Percentiles rank a stretch among this genome's conserved stretches.
Conservation (phyloP, 2,888 invertebrate genomes). For the Philhelius pedissequus region DNA sequence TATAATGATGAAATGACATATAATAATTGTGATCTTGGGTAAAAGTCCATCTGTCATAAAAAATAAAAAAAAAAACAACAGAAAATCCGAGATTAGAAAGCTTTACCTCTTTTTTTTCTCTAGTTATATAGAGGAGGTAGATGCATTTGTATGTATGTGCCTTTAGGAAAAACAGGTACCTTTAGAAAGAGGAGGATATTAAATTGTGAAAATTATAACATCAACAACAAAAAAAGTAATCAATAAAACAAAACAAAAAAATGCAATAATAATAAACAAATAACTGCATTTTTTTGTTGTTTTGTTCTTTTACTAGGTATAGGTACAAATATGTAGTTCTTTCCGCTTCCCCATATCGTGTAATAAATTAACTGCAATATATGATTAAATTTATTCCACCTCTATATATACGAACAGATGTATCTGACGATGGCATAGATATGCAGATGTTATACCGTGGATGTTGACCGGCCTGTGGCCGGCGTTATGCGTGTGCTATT, state of each 20-base stretch:
- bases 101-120: neutral
- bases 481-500: neutral
- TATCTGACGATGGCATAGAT: no score
- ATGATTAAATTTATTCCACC: constrained; percentile 43
- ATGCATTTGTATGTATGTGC: neutral
- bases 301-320: neutral
- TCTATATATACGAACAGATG: no score
- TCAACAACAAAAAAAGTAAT: constrained; percentile 28
- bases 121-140: neutral
- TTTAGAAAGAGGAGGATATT: neutral
- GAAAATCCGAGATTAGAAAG: constrained; percentile 28
- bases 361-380: constrained; percentile 35
- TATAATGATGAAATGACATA: neutral
- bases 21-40: neutral
- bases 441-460: no score
- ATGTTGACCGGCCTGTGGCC: no score
- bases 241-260: constrained; percentile 9
- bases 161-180: neutral
- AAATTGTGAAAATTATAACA: neutral
- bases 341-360: constrained; percentile 40
- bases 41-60: constrained; percentile 45
- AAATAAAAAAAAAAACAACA: neutral
- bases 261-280: constrained; percentile 28
- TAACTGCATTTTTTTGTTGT: constrained; percentile 30
- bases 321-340: constrained; percentile 3